phyloP scores from a whole-genome alignment of 2,888 invertebrate genomes.

The Allygus modestus region DNA sequence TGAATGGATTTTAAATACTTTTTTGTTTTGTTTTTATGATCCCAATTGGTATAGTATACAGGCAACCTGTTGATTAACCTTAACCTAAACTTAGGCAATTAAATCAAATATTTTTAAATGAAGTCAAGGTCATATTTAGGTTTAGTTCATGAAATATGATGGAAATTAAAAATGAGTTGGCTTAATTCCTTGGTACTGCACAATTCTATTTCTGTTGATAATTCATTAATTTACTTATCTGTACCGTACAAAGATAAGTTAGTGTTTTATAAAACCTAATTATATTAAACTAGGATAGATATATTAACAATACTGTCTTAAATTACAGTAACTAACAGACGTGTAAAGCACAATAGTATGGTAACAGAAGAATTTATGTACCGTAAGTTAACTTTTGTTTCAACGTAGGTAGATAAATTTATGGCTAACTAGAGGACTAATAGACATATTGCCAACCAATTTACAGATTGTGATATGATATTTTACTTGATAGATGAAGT shows the following conservation, averaged over 20 bases:
- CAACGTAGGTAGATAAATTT: slow-evolving; percentile 24
- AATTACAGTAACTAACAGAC: neutral
- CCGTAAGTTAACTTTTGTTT: neutral
- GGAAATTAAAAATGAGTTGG: too few species aligned
- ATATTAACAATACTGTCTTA: slow-evolving; percentile 6
- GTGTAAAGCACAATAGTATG: slow-evolving; percentile 7
- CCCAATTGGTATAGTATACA: too few species aligned
- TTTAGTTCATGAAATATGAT: too few species aligned
- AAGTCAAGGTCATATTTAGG: too few species aligned
- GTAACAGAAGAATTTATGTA: neutral
- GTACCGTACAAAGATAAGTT: too few species aligned
- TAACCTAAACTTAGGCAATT: too few species aligned
- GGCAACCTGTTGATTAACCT: too few species aligned
- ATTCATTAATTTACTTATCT: neutral
- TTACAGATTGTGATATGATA: slow-evolving; percentile 63
- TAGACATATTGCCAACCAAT: slow-evolving; percentile 62
- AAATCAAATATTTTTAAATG: too few species aligned
- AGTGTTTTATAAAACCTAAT: neutral
- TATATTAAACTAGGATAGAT: neutral
- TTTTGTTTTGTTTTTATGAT: too few species aligned
- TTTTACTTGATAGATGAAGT: slow-evolving; percentile 61
- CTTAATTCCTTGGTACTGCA: too few species aligned
- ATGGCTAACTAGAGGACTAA: slow-evolving; percentile 46
- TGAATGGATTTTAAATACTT: too few species aligned
- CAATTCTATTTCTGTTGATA: neutral